A percentile compares a stretch with the other conserved stretches of the same genome.
These are phyloP conservation scores for Epinotia demarniana DNA, from an alignment of 2,888 invertebrate species.

Conservation along the genomic window DNA sequence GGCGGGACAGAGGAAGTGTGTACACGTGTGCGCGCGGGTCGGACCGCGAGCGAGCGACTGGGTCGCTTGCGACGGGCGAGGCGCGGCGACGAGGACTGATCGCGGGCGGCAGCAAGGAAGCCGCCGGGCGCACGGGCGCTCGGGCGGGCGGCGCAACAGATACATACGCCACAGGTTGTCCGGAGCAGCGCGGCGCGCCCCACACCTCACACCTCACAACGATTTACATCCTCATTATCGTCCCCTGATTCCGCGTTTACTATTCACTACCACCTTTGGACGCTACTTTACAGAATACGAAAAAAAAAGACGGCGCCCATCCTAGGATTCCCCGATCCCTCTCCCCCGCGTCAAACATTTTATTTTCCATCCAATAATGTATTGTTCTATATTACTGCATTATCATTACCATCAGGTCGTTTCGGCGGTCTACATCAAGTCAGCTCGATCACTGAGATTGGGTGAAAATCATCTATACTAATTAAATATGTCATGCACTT, in stretches of 20 bases:
- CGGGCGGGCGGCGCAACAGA: conserved; percentile 80
- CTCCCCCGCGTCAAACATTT: background rate
- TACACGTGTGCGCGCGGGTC: conserved; percentile 72
- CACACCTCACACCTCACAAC: conserved; percentile 58
- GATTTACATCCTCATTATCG: conserved; percentile 81
- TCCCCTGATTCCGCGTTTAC: conserved; percentile 65
- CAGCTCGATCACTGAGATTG: too few species aligned
- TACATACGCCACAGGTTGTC: conserved; percentile 82
- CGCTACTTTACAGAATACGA: conserved; percentile 1
- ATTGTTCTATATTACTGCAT: too few species aligned
- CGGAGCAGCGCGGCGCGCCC: conserved; percentile 62
- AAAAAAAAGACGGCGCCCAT: background rate
- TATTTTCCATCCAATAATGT: background rate
- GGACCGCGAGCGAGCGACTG: conserved; percentile 54
- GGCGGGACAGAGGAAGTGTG: conserved; percentile 53
- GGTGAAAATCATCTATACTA: too few species aligned
- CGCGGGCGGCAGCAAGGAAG: conserved; percentile 60
- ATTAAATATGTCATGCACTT: too few species aligned
- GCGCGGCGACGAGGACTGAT: conserved; percentile 55
- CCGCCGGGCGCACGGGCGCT: conserved; percentile 56
- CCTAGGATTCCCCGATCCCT: background rate
- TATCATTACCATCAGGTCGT: too few species aligned
- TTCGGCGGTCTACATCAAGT: too few species aligned
- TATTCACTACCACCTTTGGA: conserved; percentile 29
- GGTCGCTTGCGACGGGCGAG: conserved; percentile 50